These are phyloP conservation scores for Oxytorus armatus DNA, from an alignment of 2,888 invertebrate species.

Conservation along the genomic window DNA sequence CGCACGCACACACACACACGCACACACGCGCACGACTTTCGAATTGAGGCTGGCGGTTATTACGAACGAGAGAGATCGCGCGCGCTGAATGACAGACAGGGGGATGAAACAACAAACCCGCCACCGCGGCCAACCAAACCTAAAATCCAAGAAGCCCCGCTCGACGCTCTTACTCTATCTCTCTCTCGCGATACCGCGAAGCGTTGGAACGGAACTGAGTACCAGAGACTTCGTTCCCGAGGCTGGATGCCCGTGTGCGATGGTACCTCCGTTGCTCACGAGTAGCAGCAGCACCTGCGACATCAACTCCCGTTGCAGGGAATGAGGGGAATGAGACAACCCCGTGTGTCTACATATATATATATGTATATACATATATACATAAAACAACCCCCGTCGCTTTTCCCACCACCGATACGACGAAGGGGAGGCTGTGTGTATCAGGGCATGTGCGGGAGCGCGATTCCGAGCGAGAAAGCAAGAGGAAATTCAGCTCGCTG, in stretches of 20 bases:
- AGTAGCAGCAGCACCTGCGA: conserved; percentile 81
- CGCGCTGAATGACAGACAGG: not conserved
- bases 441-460: conserved; percentile 64
- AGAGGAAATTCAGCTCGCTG: conserved; percentile 68
- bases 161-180: conserved; percentile 70
- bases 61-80: conserved; percentile 28
- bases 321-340: conserved; percentile 46
- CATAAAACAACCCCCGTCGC: not conserved
- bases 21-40: not conserved
- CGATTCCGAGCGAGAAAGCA: conserved; percentile 71
- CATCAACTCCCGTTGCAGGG: conserved; percentile 62
- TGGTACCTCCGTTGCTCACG: conserved; percentile 71
- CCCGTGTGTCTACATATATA: conserved; percentile 1
- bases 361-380: not conserved
- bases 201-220: conserved; percentile 72
- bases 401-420: too few relatives aligned
- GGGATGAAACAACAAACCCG: conserved; percentile 28
- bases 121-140: conserved; percentile 8
- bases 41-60: not conserved
- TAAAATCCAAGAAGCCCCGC: conserved; percentile 64
- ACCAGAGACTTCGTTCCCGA: conserved; percentile 56
- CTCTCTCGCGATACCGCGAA: conserved; percentile 64
- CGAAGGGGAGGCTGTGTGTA: conserved; percentile 43
- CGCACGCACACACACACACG: conserved; percentile 1
- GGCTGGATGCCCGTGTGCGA: conserved; percentile 57